These are phyloP conservation scores for Todiramphus saurophagus DNA, from an alignment of 2,113 vertebrate genomes.

Conservation along the genomic window DNA sequence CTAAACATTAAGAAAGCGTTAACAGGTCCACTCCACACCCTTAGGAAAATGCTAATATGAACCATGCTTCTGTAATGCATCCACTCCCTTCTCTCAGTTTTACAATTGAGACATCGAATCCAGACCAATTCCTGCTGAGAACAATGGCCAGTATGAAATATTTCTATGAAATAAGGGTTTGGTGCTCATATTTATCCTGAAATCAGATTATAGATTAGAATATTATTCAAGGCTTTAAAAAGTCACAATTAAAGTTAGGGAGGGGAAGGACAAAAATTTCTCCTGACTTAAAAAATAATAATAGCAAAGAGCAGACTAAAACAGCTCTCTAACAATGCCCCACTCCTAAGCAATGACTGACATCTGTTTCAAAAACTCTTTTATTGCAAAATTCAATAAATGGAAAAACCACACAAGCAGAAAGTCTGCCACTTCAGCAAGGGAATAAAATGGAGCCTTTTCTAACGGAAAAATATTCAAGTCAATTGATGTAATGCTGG, in stretches of 20 bases:
- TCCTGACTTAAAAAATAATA: background rate
- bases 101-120: constrained; percentile 28
- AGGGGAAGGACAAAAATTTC: background rate
- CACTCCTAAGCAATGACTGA: constrained; percentile 54
- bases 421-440: constrained; percentile 40
- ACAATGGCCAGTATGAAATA: constrained; percentile 38
- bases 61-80: constrained; percentile 24
- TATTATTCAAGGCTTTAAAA: constrained; percentile 9
- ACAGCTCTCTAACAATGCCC: constrained; percentile 11
- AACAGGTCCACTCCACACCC: constrained; percentile 47
- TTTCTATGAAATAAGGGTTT: constrained; percentile 6
- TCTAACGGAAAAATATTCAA: constrained; percentile 67
- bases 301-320: background rate
- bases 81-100: constrained; percentile 43
- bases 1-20: constrained; percentile 41
- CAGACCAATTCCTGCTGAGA: constrained; percentile 42
- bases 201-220: constrained; percentile 17
- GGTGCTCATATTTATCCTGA: background rate
- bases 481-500: constrained; percentile 60
- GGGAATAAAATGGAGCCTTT: constrained; percentile 43
- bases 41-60: constrained; percentile 45
- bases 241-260: background rate
- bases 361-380: constrained; percentile 55
- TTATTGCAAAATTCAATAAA: constrained; percentile 61
- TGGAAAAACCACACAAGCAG: constrained; percentile 57